Evolutionary conservation across 2,888 invertebrate genomes (phyloP), one percentile per base, ranked within the genome.

Genomic region (Leucoptera coffeella): DNA sequence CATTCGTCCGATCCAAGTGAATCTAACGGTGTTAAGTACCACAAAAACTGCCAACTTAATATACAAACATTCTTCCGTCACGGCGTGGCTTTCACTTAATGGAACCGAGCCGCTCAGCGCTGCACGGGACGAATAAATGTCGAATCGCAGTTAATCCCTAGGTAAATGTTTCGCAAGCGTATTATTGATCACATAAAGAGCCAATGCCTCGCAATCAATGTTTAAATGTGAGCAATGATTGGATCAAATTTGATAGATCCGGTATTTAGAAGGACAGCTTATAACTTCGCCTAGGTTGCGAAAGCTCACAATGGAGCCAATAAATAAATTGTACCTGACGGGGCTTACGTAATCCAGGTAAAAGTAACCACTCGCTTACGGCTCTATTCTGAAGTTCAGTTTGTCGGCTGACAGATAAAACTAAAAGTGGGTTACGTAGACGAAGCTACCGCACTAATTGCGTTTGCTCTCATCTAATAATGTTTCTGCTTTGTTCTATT

Each of bases 231-330:
- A n/a, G n/a, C n/a, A n/a, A n/a, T n/a, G n/a, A n/a, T n/a, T n/a
- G n/a, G n/a, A n/a, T n/a, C n/a, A n/a, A n/a, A n/a, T n/a, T n/a
- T n/a, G n/a, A n/a, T n/a, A n/a, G n/a, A n/a, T n/a, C n/a, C n/a
- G n/a, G n/a, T n/a, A n/a, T n/a, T n/a, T n/a, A n/a, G n/a, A n/a
- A n/a, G n/a, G n/a, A n/a, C n/a, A n/a, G n/a, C n/a, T n/a, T n/a
- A n/a, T n/a, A n/a, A n/a, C n/a, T n/a, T n/a, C n/a, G n/a, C n/a
- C 53, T 52, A 54, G 40, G 55, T 67, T 65, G 58, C 65, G 67
- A 67, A 65, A 67, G 60, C 57, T 61, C 42, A 51, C 48, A 49
- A 48, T 56, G 51, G 41, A 51, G 53, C 45, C 56, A 48, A 60
- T 61, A 61, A n/a, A 56, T 62, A 65, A 67, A 64, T 60, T 57